These are phyloP conservation scores for Zenarchopterus dispar DNA, from an alignment of 2,797 vertebrate genomes.

Conservation along the genomic window DNA sequence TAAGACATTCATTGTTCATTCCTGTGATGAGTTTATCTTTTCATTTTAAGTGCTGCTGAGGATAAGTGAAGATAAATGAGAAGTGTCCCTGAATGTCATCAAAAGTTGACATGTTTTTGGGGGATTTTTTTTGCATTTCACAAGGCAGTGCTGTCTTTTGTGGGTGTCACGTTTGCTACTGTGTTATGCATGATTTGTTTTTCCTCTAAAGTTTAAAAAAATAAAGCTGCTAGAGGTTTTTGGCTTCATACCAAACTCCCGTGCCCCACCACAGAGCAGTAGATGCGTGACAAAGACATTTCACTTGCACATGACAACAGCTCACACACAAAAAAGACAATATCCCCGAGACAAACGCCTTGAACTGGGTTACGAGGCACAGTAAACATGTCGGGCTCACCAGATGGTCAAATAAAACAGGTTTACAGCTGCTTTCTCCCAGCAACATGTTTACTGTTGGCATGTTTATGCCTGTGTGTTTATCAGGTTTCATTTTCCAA, in stretches of 20 bases:
- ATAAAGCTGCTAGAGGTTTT: neutral
- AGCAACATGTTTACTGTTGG: slow-evolving; percentile 33
- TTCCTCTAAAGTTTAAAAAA: neutral
- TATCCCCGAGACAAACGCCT: slow-evolving; percentile 41
- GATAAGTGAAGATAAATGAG: no score
- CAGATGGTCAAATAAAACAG: slow-evolving; percentile 71
- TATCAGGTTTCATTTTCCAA: slow-evolving; percentile 25
- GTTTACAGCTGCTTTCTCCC: slow-evolving; percentile 57
- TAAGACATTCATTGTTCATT: neutral
- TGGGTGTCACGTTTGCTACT: neutral
- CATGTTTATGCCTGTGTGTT: slow-evolving; percentile 60
- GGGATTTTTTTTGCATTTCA: no score
- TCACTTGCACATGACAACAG: slow-evolving; percentile 11
- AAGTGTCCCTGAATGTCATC: no score
- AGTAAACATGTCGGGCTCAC: slow-evolving; percentile 63
- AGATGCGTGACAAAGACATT: slow-evolving; percentile 28
- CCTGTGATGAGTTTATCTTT: neutral
- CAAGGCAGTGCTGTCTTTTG: no score
- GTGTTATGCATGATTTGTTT: no score
- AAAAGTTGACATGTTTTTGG: no score
- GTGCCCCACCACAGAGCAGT: neutral
- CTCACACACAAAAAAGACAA: slow-evolving; percentile 21
- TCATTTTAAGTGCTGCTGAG: no score
- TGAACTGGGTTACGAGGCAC: slow-evolving; percentile 49
- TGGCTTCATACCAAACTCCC: slow-evolving; percentile 11